Base-by-base conservation (phyloP, 2,888 invertebrate species). In the Mermis nigrescens region DNA sequence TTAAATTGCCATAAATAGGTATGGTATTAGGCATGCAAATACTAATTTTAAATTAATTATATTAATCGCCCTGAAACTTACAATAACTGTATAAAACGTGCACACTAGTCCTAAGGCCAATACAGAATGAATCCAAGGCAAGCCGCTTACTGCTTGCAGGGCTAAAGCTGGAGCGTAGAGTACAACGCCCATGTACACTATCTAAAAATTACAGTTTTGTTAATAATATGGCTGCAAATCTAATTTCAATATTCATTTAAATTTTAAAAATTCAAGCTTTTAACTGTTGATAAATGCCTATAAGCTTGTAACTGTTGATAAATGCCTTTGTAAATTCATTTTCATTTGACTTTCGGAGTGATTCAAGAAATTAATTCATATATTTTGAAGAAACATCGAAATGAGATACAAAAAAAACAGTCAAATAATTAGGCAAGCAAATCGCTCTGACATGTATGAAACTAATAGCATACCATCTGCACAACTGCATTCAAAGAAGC, bases 71-170 rank as follows among this genome's bases (percentile, higher is more conserved):
- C 38, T 12, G 19, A 15, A 2, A 64, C 70, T 67, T 64, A 74
- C 74, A 62, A 75, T 55, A 2, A 71, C 69, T 26, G 74, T 75
- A 63, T 75, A 74, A 57, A 74, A 71, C n/a, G 72, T 72, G 63
- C 73, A 73, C 2, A 74, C 70, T 0, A 69, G 57, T 1, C 73
- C 73, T 31, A 71, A 69, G 1, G 69, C 63, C 1, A 69, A 63
- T 24, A 74, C 70, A 1, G 69, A 69, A n/a, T 68, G 61, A 62
- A 65, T 67, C 27, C 71, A 57, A 2, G 67, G 66, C 2, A 75
- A 61, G 26, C 70, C 70, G 2, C 73, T 55, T 63, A 62, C 83
- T 1, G 63, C 62, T 29, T 62, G 61, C 22, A 64, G 51, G 2
- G 64, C 64, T 31, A 64, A 32, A 26, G 64, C 61, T 26, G 64